Base-by-base conservation (phyloP, 1,140 invertebrate genomes). In the Drosophila nasuta region DNA sequence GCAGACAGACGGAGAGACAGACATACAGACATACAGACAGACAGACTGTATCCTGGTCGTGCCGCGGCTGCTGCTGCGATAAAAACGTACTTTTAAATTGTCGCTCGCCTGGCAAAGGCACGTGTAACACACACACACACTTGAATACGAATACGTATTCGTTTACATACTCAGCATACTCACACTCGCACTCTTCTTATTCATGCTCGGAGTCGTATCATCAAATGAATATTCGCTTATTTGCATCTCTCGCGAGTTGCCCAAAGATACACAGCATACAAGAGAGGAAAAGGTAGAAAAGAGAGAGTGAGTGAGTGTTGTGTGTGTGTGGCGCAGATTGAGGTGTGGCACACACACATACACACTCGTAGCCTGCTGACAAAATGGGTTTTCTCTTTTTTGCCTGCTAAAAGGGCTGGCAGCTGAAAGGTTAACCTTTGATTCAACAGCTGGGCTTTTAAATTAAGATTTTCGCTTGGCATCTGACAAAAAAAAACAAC, bases 141-240 rank as follows among this genome's bases (percentile, higher is more conserved):
- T 35, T 35, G 15, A 2, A 41, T 17, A n/a, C 35, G 35, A 38
- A 38, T 10, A 8, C 10, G 35, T 38, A 38, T 38, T 38, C 35
- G 35, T 33, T 33, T 33, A 33, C 30, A 7, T 33, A 33, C 7
- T 33, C 30, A 33, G 5, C 33, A 57, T 10, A 57, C 35, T 41
- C 74, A 30, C 10, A 56, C 52, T 56, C 38, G 25, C 1, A 35
- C 33, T 38, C 30, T 15, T 57, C 77, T n/a, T 7, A 38, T n/a
- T 17, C 54, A 43, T 7, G 17, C 8, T 57, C 15, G 35, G 4
- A 43, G 17, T 25, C 75, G 79, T 81, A 88, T 89, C 85, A 88
- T 89, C 85, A 88, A 89, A 88, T 88, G 85, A 88, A 88, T 88
- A 88, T 88, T 89, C 85, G 85, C 85, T 88, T 88, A 88, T 88